Percentiles rank a stretch among this genome's conserved stretches.
Conservation (phyloP, 2,797 vertebrate species). For the Pipistrellus pygmaeus region DNA sequence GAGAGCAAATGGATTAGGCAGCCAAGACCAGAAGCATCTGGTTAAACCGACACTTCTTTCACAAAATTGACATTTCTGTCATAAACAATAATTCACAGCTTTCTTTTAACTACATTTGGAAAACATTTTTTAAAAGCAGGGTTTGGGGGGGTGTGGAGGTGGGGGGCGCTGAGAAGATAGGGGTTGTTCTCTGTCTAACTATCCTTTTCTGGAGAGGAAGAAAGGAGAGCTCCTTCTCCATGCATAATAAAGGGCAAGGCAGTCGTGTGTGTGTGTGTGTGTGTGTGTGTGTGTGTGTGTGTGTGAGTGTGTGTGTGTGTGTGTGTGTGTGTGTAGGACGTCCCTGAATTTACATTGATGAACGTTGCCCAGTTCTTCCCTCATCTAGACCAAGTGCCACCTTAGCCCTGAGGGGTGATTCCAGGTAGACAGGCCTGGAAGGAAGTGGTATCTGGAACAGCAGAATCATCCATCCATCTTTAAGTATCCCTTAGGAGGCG, state of each 20-base stretch:
- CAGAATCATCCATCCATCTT: neutral
- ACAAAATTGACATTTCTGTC: conserved; percentile 71
- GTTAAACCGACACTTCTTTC: conserved; percentile 68
- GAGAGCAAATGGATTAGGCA: conserved; percentile 73
- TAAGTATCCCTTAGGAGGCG: neutral
- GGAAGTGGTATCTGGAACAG: neutral
- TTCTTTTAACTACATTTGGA: conserved; percentile 71
- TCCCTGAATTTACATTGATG: neutral
- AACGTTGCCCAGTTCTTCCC: neutral
- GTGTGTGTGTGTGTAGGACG: neutral
- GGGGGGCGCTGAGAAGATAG: neutral
- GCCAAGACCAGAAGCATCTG: conserved; percentile 77
- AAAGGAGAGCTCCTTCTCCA: neutral
- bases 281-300: neutral
- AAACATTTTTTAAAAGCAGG: conserved; percentile 26
- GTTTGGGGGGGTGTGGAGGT: neutral
- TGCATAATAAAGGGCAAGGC: neutral
- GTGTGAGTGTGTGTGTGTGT: neutral
- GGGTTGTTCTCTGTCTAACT: conserved; percentile 13
- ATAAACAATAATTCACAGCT: conserved; percentile 73
- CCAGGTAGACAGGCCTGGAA: neutral
- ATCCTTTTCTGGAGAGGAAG: neutral
- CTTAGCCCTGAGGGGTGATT: neutral
- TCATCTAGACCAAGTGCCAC: neutral
- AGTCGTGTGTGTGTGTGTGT: neutral